A percentile compares a stretch with the other conserved stretches of the same genome.
phyloP scores from a whole-genome alignment of 2,113 vertebrate genomes.

The Paramisgurnus dabryanus region DNA sequence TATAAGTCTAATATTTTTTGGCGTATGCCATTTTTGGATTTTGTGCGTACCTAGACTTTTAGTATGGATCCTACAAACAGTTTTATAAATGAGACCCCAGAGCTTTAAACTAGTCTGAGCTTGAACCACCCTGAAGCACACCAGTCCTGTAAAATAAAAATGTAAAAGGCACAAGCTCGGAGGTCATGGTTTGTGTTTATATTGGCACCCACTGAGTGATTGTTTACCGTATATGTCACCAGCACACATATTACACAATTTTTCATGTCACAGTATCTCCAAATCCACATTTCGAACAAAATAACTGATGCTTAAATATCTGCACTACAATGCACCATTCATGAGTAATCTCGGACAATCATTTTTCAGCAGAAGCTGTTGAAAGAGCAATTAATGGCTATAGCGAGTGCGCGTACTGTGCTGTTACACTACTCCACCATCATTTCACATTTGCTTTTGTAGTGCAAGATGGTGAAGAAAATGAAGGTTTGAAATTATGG shows the following conservation, averaged over 20 bases:
- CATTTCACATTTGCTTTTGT: constrained; percentile 31
- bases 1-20: no score
- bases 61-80: no score
- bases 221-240: not conserved
- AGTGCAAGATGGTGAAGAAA: constrained; percentile 14
- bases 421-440: not conserved
- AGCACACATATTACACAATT: not conserved
- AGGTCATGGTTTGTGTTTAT: no score
- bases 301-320: not conserved
- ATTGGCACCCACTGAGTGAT: no score
- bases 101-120: no score
- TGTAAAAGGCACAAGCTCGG: no score
- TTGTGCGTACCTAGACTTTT: no score
- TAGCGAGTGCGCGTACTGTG: not conserved
- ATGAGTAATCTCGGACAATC: not conserved
- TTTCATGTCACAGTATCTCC: not conserved
- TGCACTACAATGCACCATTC: not conserved
- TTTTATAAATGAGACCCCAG: no score
- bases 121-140: no score
- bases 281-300: not conserved
- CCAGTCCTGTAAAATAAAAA: no score
- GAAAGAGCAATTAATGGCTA: constrained; percentile 25
- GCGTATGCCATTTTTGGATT: no score
- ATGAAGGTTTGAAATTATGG: constrained; percentile 27
- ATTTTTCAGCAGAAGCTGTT: constrained; percentile 11